Conservation (phyloP, 2,888 invertebrate species). For the Drosophila kokeensis region DNA sequence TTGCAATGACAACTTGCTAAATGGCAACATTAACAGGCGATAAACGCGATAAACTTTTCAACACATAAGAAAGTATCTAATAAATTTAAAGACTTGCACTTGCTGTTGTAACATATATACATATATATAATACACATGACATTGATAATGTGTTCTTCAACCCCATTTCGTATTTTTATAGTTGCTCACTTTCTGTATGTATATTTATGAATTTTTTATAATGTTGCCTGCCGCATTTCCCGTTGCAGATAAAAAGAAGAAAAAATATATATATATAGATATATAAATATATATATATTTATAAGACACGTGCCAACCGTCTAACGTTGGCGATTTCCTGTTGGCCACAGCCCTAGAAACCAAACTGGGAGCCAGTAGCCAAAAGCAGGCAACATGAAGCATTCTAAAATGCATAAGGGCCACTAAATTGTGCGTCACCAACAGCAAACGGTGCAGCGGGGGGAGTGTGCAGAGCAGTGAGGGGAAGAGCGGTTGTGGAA, state of each 20-base stretch:
- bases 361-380: conserved; percentile 18
- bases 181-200: background rate
- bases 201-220: background rate
- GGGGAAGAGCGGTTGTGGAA: conserved; percentile 21
- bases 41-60: conserved; percentile 17
- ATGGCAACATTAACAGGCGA: conserved; percentile 3
- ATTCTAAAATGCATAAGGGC: conserved; percentile 71
- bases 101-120: background rate
- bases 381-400: conserved; percentile 29
- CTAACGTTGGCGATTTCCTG: conserved; percentile 80
- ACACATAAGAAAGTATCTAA: background rate
- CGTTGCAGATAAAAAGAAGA: conserved; percentile 38
- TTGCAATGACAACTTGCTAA: background rate
- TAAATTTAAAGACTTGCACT: conserved; percentile 5
- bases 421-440: conserved; percentile 62
- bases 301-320: conserved; percentile 70
- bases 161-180: background rate
- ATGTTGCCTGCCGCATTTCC: conserved; percentile 70
- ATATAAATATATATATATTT: background rate
- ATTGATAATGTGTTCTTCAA: background rate
- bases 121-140: background rate
- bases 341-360: conserved; percentile 63
- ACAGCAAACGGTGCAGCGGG: conserved; percentile 31
- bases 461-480: background rate
- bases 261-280: background rate